Conservation (phyloP, 2,113 vertebrate species). For the Centropristis striata region DNA sequence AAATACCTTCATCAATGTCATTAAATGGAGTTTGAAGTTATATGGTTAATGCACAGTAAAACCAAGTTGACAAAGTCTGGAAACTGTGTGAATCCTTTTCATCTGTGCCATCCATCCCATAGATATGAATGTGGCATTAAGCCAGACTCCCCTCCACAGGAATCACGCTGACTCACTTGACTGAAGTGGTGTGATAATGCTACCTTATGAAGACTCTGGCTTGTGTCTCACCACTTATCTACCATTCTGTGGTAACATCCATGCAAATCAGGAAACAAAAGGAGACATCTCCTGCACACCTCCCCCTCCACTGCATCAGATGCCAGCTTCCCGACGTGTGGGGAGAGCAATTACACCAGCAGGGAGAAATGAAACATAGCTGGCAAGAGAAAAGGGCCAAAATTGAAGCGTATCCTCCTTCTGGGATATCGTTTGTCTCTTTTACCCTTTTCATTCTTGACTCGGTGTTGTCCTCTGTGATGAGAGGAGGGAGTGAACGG, state of each 20-base stretch:
- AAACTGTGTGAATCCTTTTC: not conserved
- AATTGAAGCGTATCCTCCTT: slow-evolving; percentile 88
- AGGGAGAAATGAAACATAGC: slow-evolving; percentile 78
- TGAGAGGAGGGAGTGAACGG: slow-evolving; percentile 67
- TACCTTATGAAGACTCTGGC: slow-evolving; percentile 66
- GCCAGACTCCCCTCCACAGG: not conserved
- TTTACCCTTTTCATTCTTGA: slow-evolving; percentile 80
- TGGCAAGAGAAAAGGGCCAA: slow-evolving; percentile 73
- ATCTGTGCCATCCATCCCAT: not conserved
- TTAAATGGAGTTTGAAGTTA: not conserved
- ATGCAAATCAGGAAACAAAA: slow-evolving; percentile 84
- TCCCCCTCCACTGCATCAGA: slow-evolving; percentile 63
- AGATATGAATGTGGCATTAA: not conserved
- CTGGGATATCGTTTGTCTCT: slow-evolving; percentile 79
- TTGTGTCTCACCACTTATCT: slow-evolving; percentile 71
- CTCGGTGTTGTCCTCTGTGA: slow-evolving; percentile 79
- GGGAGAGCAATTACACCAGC: slow-evolving; percentile 82
- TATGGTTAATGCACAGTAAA: not conserved
- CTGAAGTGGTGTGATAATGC: slow-evolving; percentile 19
- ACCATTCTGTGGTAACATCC: slow-evolving; percentile 81
- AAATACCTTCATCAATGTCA: not conserved
- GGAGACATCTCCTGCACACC: slow-evolving; percentile 69
- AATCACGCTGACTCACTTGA: not conserved
- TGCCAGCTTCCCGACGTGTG: slow-evolving; percentile 81
- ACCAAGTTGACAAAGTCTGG: no score